Conservation (phyloP, 2,797 vertebrate genomes). For the Lerista edwardsae region DNA sequence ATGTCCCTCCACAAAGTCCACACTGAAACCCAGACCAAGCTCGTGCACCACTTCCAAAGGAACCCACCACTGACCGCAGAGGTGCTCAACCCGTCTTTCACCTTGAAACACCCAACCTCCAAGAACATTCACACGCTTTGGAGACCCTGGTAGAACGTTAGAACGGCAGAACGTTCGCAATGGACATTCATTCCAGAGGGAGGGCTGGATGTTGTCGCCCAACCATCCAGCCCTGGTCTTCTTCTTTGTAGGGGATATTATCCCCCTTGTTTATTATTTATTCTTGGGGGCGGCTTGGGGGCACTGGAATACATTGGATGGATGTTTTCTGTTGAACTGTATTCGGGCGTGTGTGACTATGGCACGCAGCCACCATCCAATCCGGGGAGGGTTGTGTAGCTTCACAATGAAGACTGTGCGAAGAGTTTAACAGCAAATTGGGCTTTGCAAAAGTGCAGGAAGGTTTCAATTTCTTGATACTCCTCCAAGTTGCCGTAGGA, state of each 20-base stretch:
- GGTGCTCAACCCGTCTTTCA: slow-evolving; percentile 23
- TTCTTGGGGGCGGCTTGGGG: slow-evolving; percentile 22
- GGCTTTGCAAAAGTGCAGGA: neutral
- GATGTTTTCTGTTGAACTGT: slow-evolving; percentile 32
- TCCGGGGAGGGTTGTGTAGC: neutral
- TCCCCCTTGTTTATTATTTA: slow-evolving; percentile 52
- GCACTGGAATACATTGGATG: slow-evolving; percentile 39
- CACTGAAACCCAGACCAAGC: slow-evolving; percentile 63
- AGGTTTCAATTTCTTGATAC: neutral
- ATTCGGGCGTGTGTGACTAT: slow-evolving; percentile 22
- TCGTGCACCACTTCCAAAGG: slow-evolving; percentile 65
- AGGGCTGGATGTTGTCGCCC: slow-evolving; percentile 52
- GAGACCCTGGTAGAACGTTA: slow-evolving; percentile 90
- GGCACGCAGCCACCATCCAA: neutral
- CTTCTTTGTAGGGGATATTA: slow-evolving; percentile 53
- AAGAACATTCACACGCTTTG: slow-evolving; percentile 70
- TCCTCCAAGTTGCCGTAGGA: slow-evolving; percentile 32
- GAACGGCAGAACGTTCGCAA: neutral
- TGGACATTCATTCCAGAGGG: slow-evolving; percentile 61
- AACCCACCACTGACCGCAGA: slow-evolving; percentile 16
- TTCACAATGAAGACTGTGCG: slow-evolving; percentile 44
- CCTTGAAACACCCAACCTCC: slow-evolving; percentile 48
- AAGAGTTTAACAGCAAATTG: neutral
- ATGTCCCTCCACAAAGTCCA: slow-evolving; percentile 72
- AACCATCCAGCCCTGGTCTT: slow-evolving; percentile 57